Percentiles rank a stretch among this genome's conserved stretches.
phyloP scores from a whole-genome alignment of 2,888 invertebrate species.

The Brachylomia viminalis region DNA sequence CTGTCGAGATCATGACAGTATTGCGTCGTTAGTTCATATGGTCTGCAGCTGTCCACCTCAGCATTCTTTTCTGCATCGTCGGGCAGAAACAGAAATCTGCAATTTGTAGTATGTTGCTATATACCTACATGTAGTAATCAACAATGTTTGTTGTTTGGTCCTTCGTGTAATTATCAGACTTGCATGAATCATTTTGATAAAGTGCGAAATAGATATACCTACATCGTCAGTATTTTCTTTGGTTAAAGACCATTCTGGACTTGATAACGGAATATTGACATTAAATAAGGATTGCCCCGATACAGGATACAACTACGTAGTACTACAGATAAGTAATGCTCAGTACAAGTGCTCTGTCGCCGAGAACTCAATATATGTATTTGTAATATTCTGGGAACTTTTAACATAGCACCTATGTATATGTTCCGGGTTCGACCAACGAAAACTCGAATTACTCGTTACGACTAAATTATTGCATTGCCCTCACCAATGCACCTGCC shows the following conservation, averaged over 20 bases:
- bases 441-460: neutral
- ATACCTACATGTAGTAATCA: constrained; percentile 11
- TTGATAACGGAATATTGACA: constrained; percentile 48
- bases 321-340: constrained; percentile 20
- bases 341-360: constrained; percentile 13
- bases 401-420: neutral
- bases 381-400: constrained; percentile 5
- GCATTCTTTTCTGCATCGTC: constrained; percentile 10
- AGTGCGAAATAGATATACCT: constrained; percentile 22
- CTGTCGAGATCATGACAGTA: neutral
- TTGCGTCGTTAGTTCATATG: neutral
- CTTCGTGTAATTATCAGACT: constrained; percentile 55
- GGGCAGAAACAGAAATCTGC: constrained; percentile 5
- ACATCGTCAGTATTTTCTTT: constrained; percentile 34
- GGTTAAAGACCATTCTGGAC: constrained; percentile 37
- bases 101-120: neutral
- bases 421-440: neutral
- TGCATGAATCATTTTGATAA: constrained; percentile 57
- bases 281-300: constrained; percentile 35
- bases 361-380: neutral
- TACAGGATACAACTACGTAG: constrained; percentile 27
- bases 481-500: neutral
- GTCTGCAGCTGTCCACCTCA: constrained; percentile 4
- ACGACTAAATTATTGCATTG: neutral
- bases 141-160: constrained; percentile 49